These are phyloP conservation scores for Temnothorax longispinosus DNA, from an alignment of 1,140 invertebrate species.

Conservation along the genomic window DNA sequence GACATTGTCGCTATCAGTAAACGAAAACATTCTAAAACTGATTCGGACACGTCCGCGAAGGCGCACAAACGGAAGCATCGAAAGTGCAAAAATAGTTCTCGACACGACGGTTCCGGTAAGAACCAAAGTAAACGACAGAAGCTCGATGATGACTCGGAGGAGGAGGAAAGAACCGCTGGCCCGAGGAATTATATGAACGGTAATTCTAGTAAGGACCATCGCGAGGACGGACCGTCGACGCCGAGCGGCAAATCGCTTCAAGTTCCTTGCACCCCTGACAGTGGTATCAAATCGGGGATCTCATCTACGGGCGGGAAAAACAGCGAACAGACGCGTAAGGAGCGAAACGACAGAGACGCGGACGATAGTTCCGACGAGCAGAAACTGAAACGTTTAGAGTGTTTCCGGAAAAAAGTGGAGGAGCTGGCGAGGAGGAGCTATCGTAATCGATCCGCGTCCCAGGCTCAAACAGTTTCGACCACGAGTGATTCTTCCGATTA, in stretches of 20 bases:
- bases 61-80: conserved; percentile 68
- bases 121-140: conserved; percentile 70
- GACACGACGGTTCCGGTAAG: conserved; percentile 37
- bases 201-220: conserved; percentile 31
- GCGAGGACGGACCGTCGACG: conserved; percentile 64
- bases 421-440: conserved; percentile 79
- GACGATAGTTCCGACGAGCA: conserved; percentile 79
- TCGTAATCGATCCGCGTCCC: conserved; percentile 73
- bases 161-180: conserved; percentile 10
- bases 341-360: conserved; percentile 33
- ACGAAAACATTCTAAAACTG: conserved; percentile 69
- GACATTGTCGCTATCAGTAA: conserved; percentile 62
- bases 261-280: conserved; percentile 78
- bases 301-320: conserved; percentile 78
- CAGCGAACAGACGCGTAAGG: conserved; percentile 56
- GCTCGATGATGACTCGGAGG: conserved; percentile 49
- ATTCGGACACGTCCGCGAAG: conserved; percentile 72
- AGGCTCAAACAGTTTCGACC: conserved; percentile 58
- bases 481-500: conserved; percentile 80
- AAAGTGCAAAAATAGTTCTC: conserved; percentile 68
- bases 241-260: conserved; percentile 72
- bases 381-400: conserved; percentile 74
- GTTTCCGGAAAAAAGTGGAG: conserved; percentile 79
- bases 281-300: conserved; percentile 79
- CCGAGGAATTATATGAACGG: conserved; percentile 43